Conservation (phyloP, 2,888 invertebrate genomes). For the Eurytoma californica region DNA sequence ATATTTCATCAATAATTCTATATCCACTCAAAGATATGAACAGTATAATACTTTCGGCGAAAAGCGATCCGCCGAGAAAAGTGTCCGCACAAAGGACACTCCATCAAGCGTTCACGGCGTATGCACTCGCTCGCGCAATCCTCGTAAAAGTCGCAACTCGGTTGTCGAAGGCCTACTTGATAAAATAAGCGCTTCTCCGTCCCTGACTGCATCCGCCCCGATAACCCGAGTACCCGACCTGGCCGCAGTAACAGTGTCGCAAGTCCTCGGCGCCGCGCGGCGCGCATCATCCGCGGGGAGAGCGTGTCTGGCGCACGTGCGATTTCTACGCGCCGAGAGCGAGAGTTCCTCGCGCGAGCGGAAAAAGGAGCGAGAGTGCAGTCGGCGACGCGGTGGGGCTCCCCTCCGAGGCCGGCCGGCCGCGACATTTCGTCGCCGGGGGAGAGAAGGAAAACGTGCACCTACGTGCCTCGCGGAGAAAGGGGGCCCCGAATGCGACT, state of each 20-base stretch:
- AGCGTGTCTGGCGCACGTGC: conserved; percentile 14
- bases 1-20: too few relatives aligned
- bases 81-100: too few relatives aligned
- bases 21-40: too few relatives aligned
- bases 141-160: too few relatives aligned
- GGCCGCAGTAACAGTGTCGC: neutral
- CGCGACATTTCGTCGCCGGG: conserved; percentile 30
- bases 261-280: neutral
- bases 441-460: conserved; percentile 21
- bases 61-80: too few relatives aligned
- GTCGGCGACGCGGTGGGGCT: neutral
- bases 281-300: neutral
- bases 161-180: neutral
- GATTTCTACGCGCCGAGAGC: conserved; percentile 2
- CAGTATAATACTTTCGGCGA: too few relatives aligned
- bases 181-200: too few relatives aligned
- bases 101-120: too few relatives aligned
- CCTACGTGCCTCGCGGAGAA: conserved; percentile 19
- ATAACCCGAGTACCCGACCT: neutral
- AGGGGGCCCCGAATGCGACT: conserved; percentile 22
- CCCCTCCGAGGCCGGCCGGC: neutral
- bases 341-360: conserved; percentile 3
- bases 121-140: too few relatives aligned
- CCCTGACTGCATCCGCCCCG: too few relatives aligned
- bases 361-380: conserved; percentile 30